Base-by-base conservation (phyloP, 2,888 invertebrate genomes). In the Mesorhabditis sp. region DNA sequence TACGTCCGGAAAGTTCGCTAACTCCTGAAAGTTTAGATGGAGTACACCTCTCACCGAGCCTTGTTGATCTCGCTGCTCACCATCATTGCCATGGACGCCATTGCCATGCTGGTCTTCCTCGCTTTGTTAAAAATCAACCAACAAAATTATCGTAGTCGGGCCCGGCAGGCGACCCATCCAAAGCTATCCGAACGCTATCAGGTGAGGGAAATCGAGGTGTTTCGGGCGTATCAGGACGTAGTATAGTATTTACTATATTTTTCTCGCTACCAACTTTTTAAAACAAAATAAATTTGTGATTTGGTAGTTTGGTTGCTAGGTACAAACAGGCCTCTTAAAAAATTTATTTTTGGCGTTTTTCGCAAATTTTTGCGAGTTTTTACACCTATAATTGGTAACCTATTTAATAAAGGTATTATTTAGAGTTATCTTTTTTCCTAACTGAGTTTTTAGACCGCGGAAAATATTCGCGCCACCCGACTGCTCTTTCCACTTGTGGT, bases 41-140 rank as follows among this genome's bases (percentile, higher is more conserved):
- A 50, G 2, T 50, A 50, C 58, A 50, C 58, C 7, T 50, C 58
- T 2, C 58, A 10, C 7, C 7, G 58, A 50, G 58, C 58, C n/a
- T 2, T 13, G 7, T 2, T 50, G 1, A n/a, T 50, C n/a, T 50
- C 58, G n/a, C 58, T 50, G 58, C 7, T 50, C 7, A 50, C 58
- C 10, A 50, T 50, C 58, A 50, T 50, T 50, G 58, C n/a, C 10
- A 50, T 50, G 58, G 58, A 50, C n/a, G 58, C 58, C 2, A n/a
- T 50, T 10, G 58, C 58, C 58, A 50, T 50, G 58, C 7, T n/a
- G 58, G 58, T 50, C 10, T 50, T 50, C 58, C 58, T 50, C 58
- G 7, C n/a, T 2, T 2, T 50, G 58, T 2, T 50, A 2, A 10
- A n/a, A 2, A 50, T 50, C 58, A 50, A 50, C n/a, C 58, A n/a